These are phyloP conservation scores for Lasioglossum lativentre DNA, from an alignment of 2,888 invertebrate genomes.

Conservation along the genomic window DNA sequence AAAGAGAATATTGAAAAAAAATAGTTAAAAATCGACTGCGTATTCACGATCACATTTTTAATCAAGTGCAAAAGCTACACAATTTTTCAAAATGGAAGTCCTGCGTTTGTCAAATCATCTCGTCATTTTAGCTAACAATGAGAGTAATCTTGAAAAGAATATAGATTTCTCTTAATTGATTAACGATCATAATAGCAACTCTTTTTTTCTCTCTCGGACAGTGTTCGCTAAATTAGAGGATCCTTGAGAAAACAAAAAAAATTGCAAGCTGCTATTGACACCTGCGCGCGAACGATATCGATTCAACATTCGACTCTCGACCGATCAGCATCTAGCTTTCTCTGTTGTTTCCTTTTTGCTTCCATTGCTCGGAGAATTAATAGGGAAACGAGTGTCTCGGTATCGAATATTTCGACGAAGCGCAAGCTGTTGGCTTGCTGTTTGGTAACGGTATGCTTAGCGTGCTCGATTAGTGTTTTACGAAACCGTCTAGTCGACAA, in stretches of 20 bases:
- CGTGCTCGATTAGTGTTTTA: not conserved
- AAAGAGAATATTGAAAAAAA: not conserved
- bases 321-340: not conserved
- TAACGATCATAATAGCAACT: not conserved
- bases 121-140: not conserved
- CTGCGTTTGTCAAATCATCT: not conserved
- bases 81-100: not conserved
- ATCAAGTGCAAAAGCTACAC: too few relatives aligned
- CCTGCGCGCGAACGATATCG: not conserved
- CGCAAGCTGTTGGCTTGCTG: not conserved
- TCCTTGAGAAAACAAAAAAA: not conserved
- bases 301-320: not conserved
- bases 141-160: not conserved
- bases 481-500: constrained; percentile 1
- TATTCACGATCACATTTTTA: too few relatives aligned
- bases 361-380: not conserved
- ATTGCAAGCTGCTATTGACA: constrained; percentile 4
- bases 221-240: not conserved
- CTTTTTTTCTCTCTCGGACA: not conserved
- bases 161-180: not conserved
- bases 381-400: not conserved
- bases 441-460: not conserved
- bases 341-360: not conserved
- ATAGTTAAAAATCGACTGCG: not conserved
- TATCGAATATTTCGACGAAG: not conserved